Conservation (phyloP, 2,888 invertebrate genomes). For the Nemapogon koenigi region DNA sequence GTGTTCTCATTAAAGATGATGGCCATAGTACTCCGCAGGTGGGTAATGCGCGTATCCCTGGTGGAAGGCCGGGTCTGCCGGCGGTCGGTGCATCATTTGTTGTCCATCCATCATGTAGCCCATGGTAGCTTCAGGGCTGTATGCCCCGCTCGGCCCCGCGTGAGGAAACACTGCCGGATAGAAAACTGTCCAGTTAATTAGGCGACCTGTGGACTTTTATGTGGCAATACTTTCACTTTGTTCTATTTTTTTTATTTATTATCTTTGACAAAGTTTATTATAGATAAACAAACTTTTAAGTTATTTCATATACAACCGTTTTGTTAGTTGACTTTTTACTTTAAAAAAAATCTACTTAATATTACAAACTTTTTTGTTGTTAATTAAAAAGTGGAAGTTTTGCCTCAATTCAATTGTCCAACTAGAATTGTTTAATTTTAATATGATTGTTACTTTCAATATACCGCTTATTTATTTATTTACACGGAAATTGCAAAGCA, state of each 20-base stretch:
- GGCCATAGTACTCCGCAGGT: conserved; percentile 92
- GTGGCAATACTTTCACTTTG: background rate
- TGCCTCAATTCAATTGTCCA: too few species aligned
- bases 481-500: too few species aligned
- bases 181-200: conserved; percentile 58
- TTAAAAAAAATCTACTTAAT: too few species aligned
- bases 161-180: conserved; percentile 85
- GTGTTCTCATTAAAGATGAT: conserved; percentile 79
- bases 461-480: too few species aligned
- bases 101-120: conserved; percentile 98
- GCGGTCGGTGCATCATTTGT: conserved; percentile 96
- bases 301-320: too few species aligned
- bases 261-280: too few species aligned
- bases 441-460: too few species aligned
- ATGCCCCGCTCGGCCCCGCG: conserved; percentile 94
- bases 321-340: too few species aligned
- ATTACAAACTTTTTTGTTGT: too few species aligned
- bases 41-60: conserved; percentile 91
- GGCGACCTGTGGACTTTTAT: conserved; percentile 17
- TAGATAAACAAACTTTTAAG: too few species aligned
- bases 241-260: background rate
- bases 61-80: conserved; percentile 92
- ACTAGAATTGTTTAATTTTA: too few species aligned
- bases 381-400: too few species aligned
- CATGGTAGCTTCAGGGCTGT: conserved; percentile 95